phyloP scores from a whole-genome alignment of 2,888 invertebrate genomes.

The Zygaena filipendulae region DNA sequence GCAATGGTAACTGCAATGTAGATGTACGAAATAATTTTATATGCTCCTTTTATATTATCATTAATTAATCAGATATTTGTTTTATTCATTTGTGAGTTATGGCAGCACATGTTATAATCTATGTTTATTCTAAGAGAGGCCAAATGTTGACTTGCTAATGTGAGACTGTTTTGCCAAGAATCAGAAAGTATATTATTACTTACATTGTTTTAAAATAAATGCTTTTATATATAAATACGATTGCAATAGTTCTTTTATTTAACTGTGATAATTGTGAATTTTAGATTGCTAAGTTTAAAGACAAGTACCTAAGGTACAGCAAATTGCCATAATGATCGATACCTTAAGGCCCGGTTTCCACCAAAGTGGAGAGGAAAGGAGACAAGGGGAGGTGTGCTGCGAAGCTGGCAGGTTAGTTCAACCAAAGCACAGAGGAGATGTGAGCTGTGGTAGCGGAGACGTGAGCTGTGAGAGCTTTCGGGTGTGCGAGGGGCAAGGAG shows the following conservation, averaged over 20 bases:
- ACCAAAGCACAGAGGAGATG: too few relatives aligned
- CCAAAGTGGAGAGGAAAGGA: too few relatives aligned
- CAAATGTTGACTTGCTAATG: slow-evolving; percentile 70
- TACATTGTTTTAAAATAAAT: slow-evolving; percentile 70
- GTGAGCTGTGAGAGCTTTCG: too few relatives aligned
- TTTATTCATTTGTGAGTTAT: slow-evolving; percentile 60
- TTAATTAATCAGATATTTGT: slow-evolving; percentile 61
- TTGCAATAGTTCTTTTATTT: slow-evolving; percentile 16
- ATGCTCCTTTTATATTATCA: slow-evolving; percentile 46
- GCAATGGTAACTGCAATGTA: slow-evolving; percentile 64
- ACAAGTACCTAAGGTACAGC: too few relatives aligned
- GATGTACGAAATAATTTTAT: slow-evolving; percentile 50
- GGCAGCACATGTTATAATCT: slow-evolving; percentile 66
- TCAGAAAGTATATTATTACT: slow-evolving; percentile 69
- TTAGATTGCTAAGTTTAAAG: slow-evolving; percentile 2
- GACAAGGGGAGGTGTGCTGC: too few relatives aligned
- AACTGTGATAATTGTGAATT: slow-evolving; percentile 8
- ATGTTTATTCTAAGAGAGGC: slow-evolving; percentile 66
- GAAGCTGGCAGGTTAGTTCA: too few relatives aligned
- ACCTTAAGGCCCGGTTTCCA: too few relatives aligned
- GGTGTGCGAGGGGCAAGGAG: too few relatives aligned
- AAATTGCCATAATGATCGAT: too few relatives aligned
- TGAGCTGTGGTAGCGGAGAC: too few relatives aligned
- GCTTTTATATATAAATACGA: slow-evolving; percentile 59
- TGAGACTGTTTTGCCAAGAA: slow-evolving; percentile 71